These are phyloP conservation scores for Diadophis punctatus DNA, from an alignment of 2,113 vertebrate genomes.

Conservation along the genomic window DNA sequence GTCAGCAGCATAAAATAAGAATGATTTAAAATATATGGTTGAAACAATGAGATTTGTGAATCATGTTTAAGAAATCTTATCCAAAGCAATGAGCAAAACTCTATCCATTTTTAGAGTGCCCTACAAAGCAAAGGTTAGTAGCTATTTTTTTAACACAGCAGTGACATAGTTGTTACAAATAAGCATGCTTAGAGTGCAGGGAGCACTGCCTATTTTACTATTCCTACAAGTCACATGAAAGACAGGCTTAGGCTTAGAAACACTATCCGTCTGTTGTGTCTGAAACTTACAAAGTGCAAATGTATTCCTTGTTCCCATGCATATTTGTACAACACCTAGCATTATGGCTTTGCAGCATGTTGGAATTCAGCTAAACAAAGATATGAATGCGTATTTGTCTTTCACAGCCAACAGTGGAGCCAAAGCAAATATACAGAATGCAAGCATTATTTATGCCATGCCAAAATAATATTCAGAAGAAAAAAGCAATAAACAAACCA, in stretches of 20 bases:
- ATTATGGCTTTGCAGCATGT: conserved; percentile 3
- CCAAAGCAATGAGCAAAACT: not conserved
- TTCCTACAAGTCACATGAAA: conserved; percentile 17
- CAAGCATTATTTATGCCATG: not conserved
- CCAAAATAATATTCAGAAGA: not conserved
- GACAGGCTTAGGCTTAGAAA: not conserved
- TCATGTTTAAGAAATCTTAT: not conserved
- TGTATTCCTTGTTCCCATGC: not conserved
- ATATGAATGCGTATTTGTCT: not conserved
- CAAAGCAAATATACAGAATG: not conserved
- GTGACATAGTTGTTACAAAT: not conserved
- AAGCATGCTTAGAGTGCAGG: not conserved
- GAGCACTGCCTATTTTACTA: conserved; percentile 1
- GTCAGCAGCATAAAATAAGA: not conserved
- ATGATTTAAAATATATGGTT: not conserved
- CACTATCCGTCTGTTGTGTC: conserved; percentile 19
- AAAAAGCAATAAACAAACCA: not conserved
- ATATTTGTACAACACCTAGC: not conserved
- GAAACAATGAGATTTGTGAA: not conserved
- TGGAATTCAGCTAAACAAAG: not conserved
- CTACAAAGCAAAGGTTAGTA: not conserved
- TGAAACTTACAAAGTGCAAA: not conserved
- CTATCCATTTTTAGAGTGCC: not conserved
- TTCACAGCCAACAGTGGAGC: not conserved
- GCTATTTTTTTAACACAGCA: not conserved